These are phyloP conservation scores for Tetramorium parvispinum DNA, from an alignment of 1,140 invertebrate genomes.

Conservation along the genomic window DNA sequence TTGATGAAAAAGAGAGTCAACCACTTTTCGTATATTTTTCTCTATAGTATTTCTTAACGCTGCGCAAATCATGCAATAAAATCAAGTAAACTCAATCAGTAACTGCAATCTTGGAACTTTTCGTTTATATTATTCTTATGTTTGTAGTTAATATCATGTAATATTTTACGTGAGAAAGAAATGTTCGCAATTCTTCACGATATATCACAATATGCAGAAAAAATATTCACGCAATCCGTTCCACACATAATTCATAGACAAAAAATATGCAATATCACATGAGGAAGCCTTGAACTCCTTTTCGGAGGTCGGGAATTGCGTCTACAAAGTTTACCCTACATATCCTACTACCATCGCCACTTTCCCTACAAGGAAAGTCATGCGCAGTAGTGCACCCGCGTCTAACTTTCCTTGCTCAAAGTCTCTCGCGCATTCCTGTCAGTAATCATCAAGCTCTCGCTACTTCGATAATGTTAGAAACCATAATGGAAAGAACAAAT, in stretches of 20 bases:
- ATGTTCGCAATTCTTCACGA: too few species aligned
- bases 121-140: too few species aligned
- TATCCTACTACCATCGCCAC: background rate
- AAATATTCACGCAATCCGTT: too few species aligned
- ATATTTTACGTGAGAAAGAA: too few species aligned
- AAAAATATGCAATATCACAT: too few species aligned
- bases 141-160: too few species aligned
- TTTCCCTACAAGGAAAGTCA: background rate
- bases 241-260: too few species aligned
- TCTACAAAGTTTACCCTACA: constrained; percentile 1
- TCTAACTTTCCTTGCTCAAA: background rate
- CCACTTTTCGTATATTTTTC: background rate
- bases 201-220: too few species aligned
- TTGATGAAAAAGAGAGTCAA: background rate
- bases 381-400: background rate
- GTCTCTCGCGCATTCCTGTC: background rate
- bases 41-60: background rate
- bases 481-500: background rate
- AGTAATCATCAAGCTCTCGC: background rate
- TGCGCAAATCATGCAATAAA: background rate
- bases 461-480: background rate
- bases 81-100: too few species aligned
- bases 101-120: background rate
- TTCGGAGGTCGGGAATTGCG: background rate
- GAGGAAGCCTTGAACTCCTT: background rate